These are phyloP conservation scores for Chelonoidis abingdonii DNA, from an alignment of 2,113 vertebrate species.

Conservation along the genomic window DNA sequence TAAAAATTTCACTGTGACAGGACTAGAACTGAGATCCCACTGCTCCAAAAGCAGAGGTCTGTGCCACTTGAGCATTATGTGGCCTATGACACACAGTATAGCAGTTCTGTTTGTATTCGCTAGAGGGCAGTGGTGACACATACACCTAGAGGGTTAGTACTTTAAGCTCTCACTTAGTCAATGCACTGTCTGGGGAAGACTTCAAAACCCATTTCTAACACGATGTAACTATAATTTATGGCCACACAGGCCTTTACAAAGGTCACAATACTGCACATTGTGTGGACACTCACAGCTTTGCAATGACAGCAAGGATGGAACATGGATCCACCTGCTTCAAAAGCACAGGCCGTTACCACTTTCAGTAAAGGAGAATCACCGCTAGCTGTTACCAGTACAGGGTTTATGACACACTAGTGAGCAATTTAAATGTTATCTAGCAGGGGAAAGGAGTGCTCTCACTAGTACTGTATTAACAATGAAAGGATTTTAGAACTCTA, in stretches of 20 bases:
- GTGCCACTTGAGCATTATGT: not conserved
- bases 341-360: not conserved
- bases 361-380: not conserved
- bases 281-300: not conserved
- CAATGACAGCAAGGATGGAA: not conserved
- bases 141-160: not conserved
- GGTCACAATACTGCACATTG: not conserved
- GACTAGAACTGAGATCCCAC: not conserved
- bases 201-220: not conserved
- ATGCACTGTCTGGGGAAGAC: not conserved
- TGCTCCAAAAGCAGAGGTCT: not conserved
- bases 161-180: not conserved
- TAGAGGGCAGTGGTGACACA: not conserved
- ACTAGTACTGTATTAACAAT: not conserved
- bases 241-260: not conserved
- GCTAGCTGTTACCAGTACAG: not conserved
- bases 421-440: constrained; percentile 14
- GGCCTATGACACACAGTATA: not conserved
- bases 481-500: not conserved
- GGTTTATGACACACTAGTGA: constrained; percentile 54
- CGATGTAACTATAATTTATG: not conserved
- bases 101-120: not conserved
- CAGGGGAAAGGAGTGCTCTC: not conserved
- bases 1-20: fast-evolving
- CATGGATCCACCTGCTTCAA: not conserved